Evolutionary conservation across 2,888 invertebrate genomes (phyloP), one percentile per base, ranked within the genome.

Genomic region (Spilarctia lutea): DNA sequence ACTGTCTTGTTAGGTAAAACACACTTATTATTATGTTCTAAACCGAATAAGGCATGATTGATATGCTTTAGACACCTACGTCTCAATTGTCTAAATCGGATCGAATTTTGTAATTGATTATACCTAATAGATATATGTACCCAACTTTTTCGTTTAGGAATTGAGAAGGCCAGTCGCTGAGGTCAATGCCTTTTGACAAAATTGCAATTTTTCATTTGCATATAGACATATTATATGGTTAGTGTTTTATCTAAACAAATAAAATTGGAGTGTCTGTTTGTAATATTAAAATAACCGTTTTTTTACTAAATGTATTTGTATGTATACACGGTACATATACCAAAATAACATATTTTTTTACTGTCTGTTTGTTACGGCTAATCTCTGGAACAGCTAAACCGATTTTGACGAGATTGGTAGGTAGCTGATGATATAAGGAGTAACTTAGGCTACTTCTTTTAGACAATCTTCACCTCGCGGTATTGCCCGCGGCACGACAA

Each of bases 31-130:
- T 7, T 63, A 60, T 66, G 42, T 68, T 71, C 30, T 20, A 71
- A 63, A 66, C 24, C 30, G 6, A 69, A 48, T 68, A 68, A 11
- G 45, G 56, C n/a, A 52, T 71, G 66, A 74, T 74, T 74, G 65
- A 71, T 65, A 27, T 52, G 63, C 39, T 65, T 45, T 35, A 18
- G 42, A 71, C 75, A 33, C 75, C 71, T 68, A 75, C 75, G 18
- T 48, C 2, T n/a, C 48, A 39, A 74, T 68, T 71, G 75, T 71
- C 67, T 48, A 68, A 71, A 75, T 65, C 56, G n/a, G 75, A 56
- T 68, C 72, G 68, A 48, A 71, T 78, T 73, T 68, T 76, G 75
- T 72, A 73, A 76, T 73, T 68, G 67, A 68, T 78, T 56, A 16
- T 60, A 67, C 71, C 65, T 52, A 70, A 73, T 70, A 65, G 63